Percentiles rank a stretch among this genome's conserved stretches.
These are phyloP conservation scores for Isotomurus palustris DNA, from an alignment of 2,888 invertebrate genomes.

Conservation along the genomic window DNA sequence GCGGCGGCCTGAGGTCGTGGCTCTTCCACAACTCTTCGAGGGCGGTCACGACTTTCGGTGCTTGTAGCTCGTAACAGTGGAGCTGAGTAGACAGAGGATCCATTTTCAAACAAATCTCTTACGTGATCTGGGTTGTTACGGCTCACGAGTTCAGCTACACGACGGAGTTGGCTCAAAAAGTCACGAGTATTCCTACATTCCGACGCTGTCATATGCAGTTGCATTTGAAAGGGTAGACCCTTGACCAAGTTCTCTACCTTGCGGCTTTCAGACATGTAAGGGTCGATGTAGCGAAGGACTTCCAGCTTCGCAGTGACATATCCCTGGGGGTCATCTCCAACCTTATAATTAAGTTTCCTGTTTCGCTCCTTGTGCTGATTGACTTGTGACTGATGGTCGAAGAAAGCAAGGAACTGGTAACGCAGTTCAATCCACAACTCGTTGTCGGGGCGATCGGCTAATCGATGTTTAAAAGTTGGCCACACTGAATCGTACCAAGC, in stretches of 20 bases:
- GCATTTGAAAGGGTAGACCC: constrained; percentile 1
- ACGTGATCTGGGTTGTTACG: too few relatives aligned
- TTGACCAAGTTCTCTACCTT: constrained; percentile 1
- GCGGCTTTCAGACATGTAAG: background rate
- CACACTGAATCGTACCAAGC: background rate
- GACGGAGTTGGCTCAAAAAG: background rate
- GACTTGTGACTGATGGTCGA: constrained; percentile 3
- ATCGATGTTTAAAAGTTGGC: background rate
- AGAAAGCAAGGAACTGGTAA: background rate
- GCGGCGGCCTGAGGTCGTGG: too few relatives aligned
- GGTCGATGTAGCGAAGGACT: constrained; percentile 1
- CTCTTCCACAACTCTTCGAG: too few relatives aligned
- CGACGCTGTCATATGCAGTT: background rate
- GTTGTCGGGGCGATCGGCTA: background rate
- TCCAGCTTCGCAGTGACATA: constrained; percentile 10
- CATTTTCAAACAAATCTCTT: too few relatives aligned
- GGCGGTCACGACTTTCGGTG: too few relatives aligned
- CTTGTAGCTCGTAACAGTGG: too few relatives aligned
- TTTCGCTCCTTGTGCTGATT: background rate
- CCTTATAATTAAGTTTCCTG: background rate
- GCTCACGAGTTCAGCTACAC: too few relatives aligned
- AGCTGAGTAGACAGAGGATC: too few relatives aligned
- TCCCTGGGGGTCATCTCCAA: constrained; percentile 10
- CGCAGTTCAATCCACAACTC: background rate
- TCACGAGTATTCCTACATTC: background rate